Base-by-base conservation (phyloP, 1,140 invertebrate genomes). In the Antheraea pernyi region DNA sequence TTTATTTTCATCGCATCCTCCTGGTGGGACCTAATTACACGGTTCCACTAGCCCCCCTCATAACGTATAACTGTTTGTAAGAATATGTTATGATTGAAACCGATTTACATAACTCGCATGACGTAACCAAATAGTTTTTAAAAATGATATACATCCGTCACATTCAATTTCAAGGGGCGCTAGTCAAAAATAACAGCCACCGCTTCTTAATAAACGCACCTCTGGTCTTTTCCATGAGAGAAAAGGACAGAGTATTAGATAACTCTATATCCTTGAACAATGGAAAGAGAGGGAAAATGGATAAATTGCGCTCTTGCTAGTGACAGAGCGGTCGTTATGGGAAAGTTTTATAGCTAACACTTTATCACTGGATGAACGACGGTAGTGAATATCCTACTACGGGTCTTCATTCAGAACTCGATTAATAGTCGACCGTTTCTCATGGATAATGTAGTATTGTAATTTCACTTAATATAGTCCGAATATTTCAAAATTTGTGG, bases 311-410 rank as follows among this genome's bases (percentile, higher is more conserved):
- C 42, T n/a, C 39, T 65, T 65, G 64, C n/a, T 48, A 48, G 39
- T 42, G 64, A 65, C 64, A 65, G 64, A 48, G 42, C 39, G 39
- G 36, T 65, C 64, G 64, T 65, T 65, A 65, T 42, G 64, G 64
- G 46, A 39, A 65, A 65, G 64, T 65, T 65, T 65, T 65, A 65
- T 65, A 42, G 64, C 39, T 11, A 19, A 65, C 39, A 48, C 39
- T 65, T 65, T 65, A 65, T 65, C 64, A 65, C 64, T 39, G 64
- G 64, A 65, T 65, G 64, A 65, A 42, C 39, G 39, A 22, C 19
- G 19, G 22, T 30, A 63, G 19, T 16, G 36, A 9, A 46, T 39
- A 13, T 8, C 18, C n/a, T 64, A 64, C 62, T 18, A 42, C 19
- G 18, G 64, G 37, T 65, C 48, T 53, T 53, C 46, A 16, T 53